Evolutionary conservation across 2,888 invertebrate species (phyloP), one percentile per base, ranked within the genome.

Genomic region (Lutraria lutraria): DNA sequence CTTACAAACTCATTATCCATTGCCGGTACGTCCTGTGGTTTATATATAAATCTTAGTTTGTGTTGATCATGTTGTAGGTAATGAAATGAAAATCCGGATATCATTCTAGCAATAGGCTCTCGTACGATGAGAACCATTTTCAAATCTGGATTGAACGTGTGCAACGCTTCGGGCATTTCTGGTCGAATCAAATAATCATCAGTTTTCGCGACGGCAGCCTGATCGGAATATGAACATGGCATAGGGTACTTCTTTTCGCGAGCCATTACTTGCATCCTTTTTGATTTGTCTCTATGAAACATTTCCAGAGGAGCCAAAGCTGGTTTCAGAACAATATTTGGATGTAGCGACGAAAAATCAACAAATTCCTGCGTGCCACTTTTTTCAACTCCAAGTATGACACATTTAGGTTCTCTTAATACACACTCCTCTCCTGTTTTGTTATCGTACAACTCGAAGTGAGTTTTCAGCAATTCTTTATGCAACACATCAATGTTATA

Each of bases 211-310:
- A 85, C 34, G 1, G 31, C 80, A 19, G 80, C 56, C 56, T 85
- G 85, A 56, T 85, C 80, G 0, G 79, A 53, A 60, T 85, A 79
- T 31, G 85, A 56, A 54, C 85, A 85, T 52, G 83, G 83, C 34
- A 83, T 63, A 31, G 31, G 60, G 3, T n/a, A 12, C 34, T 43
- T 63, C 16, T 16, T 83, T 83, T 6, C 21, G 4, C 56, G 21
- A 19, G 21, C 19, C 56, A 21, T 56, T 56, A 19, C 56, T 56
- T 56, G 3, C 15, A 56, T 56, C 56, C 3, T 3, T 21, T 56
- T 3, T n/a, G n/a, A n/a, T n/a, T n/a, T n/a, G n/a, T n/a, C n/a
- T n/a, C n/a, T n/a, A n/a, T n/a, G n/a, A n/a, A 56, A 56, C 56
- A 56, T 56, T 4, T 56, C 56, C 3, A 21, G 15, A 3, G 56